A percentile compares a stretch with the other conserved stretches of the same genome.
Evolutionary conservation across 2,113 vertebrate species (phyloP).

Genomic region (Tychaedon coryphoeus): DNA sequence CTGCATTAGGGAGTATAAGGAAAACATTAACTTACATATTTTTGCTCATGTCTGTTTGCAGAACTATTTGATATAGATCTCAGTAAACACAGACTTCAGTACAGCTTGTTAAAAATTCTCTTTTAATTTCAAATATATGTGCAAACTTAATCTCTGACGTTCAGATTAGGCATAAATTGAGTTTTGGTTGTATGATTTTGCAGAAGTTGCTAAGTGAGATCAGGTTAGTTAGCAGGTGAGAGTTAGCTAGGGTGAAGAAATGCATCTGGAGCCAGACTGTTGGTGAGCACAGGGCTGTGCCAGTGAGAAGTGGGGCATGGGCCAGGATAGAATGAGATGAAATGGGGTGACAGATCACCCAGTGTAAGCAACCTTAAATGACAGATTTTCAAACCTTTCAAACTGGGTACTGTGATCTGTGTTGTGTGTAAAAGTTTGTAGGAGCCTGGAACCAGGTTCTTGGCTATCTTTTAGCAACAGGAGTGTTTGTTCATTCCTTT

Average conservation of each 20-base stretch:
- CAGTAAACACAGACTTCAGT: background rate
- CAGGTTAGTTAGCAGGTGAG: background rate
- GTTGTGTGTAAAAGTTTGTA: background rate
- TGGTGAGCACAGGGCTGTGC: background rate
- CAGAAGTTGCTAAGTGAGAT: background rate
- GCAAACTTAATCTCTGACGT: background rate
- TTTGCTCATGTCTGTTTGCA: background rate
- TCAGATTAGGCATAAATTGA: background rate
- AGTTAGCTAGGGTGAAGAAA: background rate
- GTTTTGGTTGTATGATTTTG: background rate
- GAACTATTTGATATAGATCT: background rate
- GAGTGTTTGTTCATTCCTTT: background rate
- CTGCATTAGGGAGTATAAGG: background rate
- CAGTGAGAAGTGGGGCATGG: fast-evolving
- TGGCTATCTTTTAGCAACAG: background rate
- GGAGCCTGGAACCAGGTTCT: background rate
- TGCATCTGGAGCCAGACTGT: background rate
- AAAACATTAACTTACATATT: background rate
- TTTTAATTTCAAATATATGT: background rate
- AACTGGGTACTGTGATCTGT: background rate
- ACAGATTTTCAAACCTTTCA: background rate
- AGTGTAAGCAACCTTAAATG: background rate
- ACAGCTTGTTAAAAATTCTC: background rate
- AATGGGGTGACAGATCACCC: background rate
- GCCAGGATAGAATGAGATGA: background rate